Base-by-base conservation (phyloP, 2,888 invertebrate species). In the Drosophila anomalata region DNA sequence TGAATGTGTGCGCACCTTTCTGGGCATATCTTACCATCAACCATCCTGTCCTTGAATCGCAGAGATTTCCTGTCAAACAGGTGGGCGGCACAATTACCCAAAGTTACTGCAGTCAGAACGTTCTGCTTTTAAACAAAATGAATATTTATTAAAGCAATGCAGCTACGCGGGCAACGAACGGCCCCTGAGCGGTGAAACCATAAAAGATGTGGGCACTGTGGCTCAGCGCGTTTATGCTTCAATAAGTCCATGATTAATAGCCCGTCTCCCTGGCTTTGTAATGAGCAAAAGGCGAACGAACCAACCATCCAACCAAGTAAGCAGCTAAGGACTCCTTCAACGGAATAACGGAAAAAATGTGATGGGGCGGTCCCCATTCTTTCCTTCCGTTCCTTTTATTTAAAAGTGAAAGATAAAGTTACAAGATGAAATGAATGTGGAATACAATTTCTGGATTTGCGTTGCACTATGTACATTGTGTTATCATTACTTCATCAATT, bases 201-300 rank as follows among this genome's bases (percentile, higher is more conserved):
- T 59, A 67, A 73, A 70, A 77, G 76, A 69, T 73, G 71, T 77
- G 77, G 77, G 84, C 62, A 65, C 70, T 69, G 59, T 79, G 74
- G 86, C 83, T 82, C 83, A 85, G 72, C 78, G 87, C 80, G 84
- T 88, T 89, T 89, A 88, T 88, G 90, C 90, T 87, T 88, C 90
- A 88, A 88, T 88, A 88, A 88, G 90, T 89, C 87, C 82, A 88
- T 88, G 88, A 89, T 88, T 89, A 89, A 88, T 88, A 88, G 88
- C 87, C 76, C 76, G 76, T 65, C 79, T 78, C 73, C 50, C 57
- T 70, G 66, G 79, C 66, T 66, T 55, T 78, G 70, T 81, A 81
- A 81, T 81, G 87, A 81, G 80, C 75, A 75, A 84, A 78, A 76
- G 76, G 85, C 79, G 81, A 67, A 66, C 73, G 65, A 78, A 73